These are phyloP conservation scores for Thunnus thynnus DNA, from an alignment of 2,113 vertebrate species.

Conservation along the genomic window DNA sequence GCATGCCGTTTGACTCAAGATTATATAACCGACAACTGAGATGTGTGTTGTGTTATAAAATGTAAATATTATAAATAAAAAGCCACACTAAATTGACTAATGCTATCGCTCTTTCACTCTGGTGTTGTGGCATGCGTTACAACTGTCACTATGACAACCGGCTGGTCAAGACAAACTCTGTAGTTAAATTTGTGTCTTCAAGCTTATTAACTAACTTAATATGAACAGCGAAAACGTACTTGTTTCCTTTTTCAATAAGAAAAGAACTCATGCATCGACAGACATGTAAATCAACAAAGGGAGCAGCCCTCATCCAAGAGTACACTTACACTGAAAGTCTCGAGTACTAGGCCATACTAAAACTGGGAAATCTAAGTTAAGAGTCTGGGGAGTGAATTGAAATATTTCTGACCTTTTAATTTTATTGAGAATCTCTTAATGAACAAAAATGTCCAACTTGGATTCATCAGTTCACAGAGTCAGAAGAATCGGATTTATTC, in stretches of 20 bases:
- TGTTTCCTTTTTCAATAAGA: not conserved
- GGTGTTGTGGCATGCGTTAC: constrained; percentile 45
- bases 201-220: not conserved
- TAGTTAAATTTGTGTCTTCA: not conserved
- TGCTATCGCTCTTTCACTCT: not conserved
- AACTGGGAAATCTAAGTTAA: not conserved
- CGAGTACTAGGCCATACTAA: not conserved
- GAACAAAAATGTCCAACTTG: too few species aligned
- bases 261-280: not conserved
- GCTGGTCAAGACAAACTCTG: not conserved
- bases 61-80: not conserved
- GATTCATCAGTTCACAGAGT: too few species aligned
- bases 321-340: not conserved
- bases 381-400: not conserved
- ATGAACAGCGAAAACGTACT: not conserved
- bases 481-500: too few species aligned
- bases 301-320: too few species aligned
- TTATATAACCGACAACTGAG: accelerated
- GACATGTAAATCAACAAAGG: not conserved
- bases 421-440: too few species aligned
- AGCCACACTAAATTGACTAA: not conserved
- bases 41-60: not conserved
- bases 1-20: accelerated
- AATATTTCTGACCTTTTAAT: not conserved
- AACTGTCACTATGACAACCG: constrained; percentile 83